A percentile compares a stretch with the other conserved stretches of the same genome.
These are phyloP conservation scores for Apamea epomidion DNA, from an alignment of 2,888 invertebrate species.

Conservation along the genomic window DNA sequence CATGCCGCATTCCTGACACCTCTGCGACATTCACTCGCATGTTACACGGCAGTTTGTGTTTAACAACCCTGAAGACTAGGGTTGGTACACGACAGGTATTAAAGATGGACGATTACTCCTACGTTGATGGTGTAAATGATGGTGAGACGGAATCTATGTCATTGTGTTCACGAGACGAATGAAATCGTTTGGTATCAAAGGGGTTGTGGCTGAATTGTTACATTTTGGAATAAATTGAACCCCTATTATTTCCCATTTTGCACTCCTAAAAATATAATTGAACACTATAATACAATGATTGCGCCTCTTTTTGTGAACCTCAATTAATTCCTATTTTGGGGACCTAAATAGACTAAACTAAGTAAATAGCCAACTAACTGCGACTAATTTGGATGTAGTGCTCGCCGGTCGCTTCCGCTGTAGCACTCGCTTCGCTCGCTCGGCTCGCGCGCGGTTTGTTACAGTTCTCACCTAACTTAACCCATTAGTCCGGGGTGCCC, in stretches of 20 bases:
- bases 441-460: background rate
- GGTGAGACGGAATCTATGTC: conserved; percentile 3
- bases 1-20: conserved; percentile 75
- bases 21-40: conserved; percentile 60
- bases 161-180: background rate
- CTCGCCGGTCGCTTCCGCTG: background rate
- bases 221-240: background rate
- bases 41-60: conserved; percentile 65
- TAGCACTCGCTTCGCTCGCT: background rate
- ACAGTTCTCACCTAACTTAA: too few relatives aligned
- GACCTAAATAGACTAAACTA: background rate
- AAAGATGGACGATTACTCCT: conserved; percentile 38
- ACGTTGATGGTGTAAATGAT: conserved; percentile 7
- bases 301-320: background rate
- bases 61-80: conserved; percentile 60
- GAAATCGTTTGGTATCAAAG: background rate
- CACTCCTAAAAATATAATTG: background rate
- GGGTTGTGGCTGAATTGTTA: background rate
- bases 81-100: conserved; percentile 44
- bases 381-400: background rate
- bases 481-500: too few relatives aligned
- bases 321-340: background rate
- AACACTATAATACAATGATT: background rate
- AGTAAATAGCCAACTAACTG: background rate
- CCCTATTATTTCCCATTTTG: background rate